Evolutionary conservation across 2,888 invertebrate species (phyloP).

Genomic region (Lithosia quadra): DNA sequence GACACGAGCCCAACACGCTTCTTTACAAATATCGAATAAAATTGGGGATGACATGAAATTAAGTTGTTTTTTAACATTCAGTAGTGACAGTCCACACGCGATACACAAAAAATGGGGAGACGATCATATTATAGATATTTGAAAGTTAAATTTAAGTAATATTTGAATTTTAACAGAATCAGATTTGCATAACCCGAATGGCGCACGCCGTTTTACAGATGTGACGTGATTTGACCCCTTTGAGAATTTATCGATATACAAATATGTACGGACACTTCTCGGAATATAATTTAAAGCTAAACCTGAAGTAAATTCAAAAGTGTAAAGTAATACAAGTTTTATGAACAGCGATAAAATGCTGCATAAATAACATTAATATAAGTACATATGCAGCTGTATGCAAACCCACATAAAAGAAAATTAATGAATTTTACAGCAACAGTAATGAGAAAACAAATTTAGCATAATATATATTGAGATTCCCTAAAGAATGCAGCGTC

Average conservation of each 20-base stretch:
- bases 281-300: slow-evolving; percentile 8
- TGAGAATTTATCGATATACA: slow-evolving; percentile 25
- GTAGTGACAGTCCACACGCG: slow-evolving; percentile 55
- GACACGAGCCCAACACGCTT: slow-evolving; percentile 54
- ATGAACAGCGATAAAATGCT: slow-evolving; percentile 17
- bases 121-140: slow-evolving; percentile 44
- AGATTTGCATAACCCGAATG: slow-evolving; percentile 48
- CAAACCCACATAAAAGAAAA: slow-evolving; percentile 14
- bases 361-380: slow-evolving; percentile 28
- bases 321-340: slow-evolving; percentile 19
- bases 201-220: slow-evolving; percentile 30
- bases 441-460: slow-evolving; percentile 50
- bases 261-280: slow-evolving; percentile 13
- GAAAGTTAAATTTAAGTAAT: slow-evolving; percentile 48
- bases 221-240: slow-evolving; percentile 12
- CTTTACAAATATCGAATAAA: slow-evolving; percentile 51
- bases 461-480: slow-evolving; percentile 41
- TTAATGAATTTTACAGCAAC: slow-evolving; percentile 34
- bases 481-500: slow-evolving; percentile 48
- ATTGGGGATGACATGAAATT: slow-evolving; percentile 50
- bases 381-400: slow-evolving; percentile 14
- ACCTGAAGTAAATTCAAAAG: slow-evolving; percentile 8
- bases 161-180: slow-evolving; percentile 36
- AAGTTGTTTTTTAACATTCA: slow-evolving; percentile 53
- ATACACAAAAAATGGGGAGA: slow-evolving; percentile 51